Conservation (phyloP, 2,888 invertebrate genomes). For the Lasioglossum pauxillum region DNA sequence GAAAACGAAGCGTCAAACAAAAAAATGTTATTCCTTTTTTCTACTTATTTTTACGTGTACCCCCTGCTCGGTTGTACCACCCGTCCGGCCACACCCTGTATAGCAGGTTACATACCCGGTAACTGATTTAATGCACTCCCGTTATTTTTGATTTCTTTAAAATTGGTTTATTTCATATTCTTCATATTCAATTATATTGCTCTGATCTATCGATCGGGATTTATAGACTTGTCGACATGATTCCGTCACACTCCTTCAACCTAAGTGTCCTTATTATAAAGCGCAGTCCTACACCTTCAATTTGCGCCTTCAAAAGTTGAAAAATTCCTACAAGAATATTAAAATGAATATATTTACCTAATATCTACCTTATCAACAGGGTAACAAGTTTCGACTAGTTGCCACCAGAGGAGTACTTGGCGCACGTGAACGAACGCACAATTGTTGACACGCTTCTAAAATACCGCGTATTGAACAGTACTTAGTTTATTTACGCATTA, state of each 20-base stretch:
- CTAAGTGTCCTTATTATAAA: too few relatives aligned
- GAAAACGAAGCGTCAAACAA: too few relatives aligned
- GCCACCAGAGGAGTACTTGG: conserved; percentile 32
- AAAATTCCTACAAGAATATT: neutral
- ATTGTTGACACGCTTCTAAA: neutral
- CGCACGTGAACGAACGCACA: conserved; percentile 13
- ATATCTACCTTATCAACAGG: conserved; percentile 2
- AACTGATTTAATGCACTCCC: too few relatives aligned
- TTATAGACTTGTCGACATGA: neutral
- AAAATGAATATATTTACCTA: too few relatives aligned
- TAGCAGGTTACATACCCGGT: too few relatives aligned
- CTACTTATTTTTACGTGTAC: too few relatives aligned
- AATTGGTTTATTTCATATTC: neutral
- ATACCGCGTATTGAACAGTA: conserved; percentile 3
- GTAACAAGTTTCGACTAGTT: neutral
- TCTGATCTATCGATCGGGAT: neutral
- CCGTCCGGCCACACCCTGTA: too few relatives aligned
- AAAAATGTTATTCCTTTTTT: too few relatives aligned
- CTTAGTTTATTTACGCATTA: neutral
- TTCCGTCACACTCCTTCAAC: neutral
- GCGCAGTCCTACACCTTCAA: neutral
- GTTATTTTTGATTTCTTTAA: neutral
- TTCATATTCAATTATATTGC: too few relatives aligned
- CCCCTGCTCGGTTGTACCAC: too few relatives aligned
- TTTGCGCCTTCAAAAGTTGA: neutral